Evolutionary conservation across 2,113 vertebrate genomes (phyloP).

Genomic region (Tympanuchus pallidicinctus): DNA sequence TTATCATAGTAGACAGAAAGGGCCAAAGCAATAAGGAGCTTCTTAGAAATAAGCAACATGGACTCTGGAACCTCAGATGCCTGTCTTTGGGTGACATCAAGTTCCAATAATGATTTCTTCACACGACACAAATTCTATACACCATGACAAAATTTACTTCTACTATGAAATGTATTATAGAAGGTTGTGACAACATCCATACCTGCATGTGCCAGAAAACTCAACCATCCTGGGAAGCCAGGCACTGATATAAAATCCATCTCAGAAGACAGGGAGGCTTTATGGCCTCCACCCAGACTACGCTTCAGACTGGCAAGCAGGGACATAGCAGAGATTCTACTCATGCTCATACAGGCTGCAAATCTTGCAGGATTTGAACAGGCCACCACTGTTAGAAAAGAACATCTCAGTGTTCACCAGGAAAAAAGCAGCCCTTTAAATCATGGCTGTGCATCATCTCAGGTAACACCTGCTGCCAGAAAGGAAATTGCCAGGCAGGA

Average conservation of each 20-base stretch:
- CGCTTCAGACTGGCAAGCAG: background rate
- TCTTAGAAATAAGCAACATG: background rate
- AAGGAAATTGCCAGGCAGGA: background rate
- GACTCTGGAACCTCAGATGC: background rate
- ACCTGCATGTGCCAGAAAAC: background rate
- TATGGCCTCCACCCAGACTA: background rate
- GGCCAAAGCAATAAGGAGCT: background rate
- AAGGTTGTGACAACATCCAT: background rate
- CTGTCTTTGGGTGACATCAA: background rate
- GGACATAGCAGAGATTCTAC: background rate
- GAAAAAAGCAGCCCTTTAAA: background rate
- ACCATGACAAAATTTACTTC: background rate
- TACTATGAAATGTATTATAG: background rate
- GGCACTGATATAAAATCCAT: background rate
- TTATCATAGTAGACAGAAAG: background rate
- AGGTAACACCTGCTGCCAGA: background rate
- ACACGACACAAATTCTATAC: background rate
- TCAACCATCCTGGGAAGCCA: background rate
- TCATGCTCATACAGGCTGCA: background rate
- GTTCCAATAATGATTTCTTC: background rate
- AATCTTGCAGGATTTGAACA: background rate
- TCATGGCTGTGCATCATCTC: background rate
- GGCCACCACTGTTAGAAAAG: background rate
- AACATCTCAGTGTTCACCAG: background rate
- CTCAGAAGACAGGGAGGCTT: background rate